These are phyloP conservation scores for Cervus canadensis DNA, from an alignment of 2,113 vertebrate genomes.

Conservation along the genomic window DNA sequence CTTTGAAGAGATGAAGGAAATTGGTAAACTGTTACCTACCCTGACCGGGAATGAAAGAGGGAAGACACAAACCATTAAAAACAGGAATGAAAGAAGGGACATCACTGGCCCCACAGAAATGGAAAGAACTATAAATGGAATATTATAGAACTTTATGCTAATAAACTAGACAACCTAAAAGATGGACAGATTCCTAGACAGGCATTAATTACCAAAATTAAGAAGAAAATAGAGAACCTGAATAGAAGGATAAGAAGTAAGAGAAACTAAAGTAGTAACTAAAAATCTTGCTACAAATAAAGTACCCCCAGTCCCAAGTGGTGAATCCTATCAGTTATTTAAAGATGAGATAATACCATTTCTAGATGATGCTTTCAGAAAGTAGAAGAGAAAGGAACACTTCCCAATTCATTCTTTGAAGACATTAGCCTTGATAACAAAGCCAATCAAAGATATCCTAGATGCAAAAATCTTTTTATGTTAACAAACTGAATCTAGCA, in stretches of 20 bases:
- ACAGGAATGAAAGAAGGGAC: not conserved
- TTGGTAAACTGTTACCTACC: not conserved
- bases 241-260: not conserved
- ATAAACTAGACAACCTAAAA: not conserved
- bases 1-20: not conserved
- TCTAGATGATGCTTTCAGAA: not conserved
- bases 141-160: not conserved
- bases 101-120: not conserved
- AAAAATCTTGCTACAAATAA: not conserved
- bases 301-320: not conserved
- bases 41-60: not conserved
- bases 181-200: not conserved
- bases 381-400: not conserved
- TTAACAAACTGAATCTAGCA: not conserved
- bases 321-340: not conserved
- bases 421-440: not conserved
- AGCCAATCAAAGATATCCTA: not conserved
- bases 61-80: not conserved
- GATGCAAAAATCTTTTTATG: not conserved
- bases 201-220: not conserved
- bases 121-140: not conserved
- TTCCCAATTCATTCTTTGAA: not conserved
- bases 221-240: not conserved
- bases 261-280: not conserved
- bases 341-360: not conserved